These are phyloP conservation scores for Parapsyche elsis DNA, from an alignment of 1,140 invertebrate species.

Conservation along the genomic window DNA sequence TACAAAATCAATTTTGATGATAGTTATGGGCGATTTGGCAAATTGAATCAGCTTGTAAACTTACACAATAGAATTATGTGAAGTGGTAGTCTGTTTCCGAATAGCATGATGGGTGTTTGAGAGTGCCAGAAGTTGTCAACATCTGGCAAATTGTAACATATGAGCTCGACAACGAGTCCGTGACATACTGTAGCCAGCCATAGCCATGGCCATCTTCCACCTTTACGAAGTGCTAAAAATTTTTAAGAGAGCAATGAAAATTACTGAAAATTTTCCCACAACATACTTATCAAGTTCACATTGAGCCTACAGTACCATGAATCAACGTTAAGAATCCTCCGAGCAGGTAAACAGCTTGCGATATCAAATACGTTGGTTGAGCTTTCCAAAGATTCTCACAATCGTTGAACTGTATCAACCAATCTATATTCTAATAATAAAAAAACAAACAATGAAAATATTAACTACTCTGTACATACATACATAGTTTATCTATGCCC, in stretches of 20 bases:
- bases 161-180: constrained; percentile 72
- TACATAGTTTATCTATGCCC: too few species aligned
- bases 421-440: constrained; percentile 67
- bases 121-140: constrained; percentile 85
- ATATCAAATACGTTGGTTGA: constrained; percentile 72
- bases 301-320: constrained; percentile 65
- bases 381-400: constrained; percentile 67
- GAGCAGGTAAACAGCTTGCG: constrained; percentile 67
- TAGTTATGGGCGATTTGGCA: too few species aligned
- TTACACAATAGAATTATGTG: constrained; percentile 76
- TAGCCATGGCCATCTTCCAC: constrained; percentile 76
- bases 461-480: too few species aligned
- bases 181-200: constrained; percentile 77
- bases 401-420: constrained; percentile 67
- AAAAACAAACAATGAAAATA: constrained; percentile 21
- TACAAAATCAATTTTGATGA: too few species aligned
- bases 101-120: constrained; percentile 76
- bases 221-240: constrained; percentile 72
- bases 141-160: constrained; percentile 73
- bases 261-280: background rate
- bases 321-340: constrained; percentile 69
- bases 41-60: too few species aligned
- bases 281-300: background rate
- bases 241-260: background rate
- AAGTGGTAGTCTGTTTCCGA: constrained; percentile 75